Percentiles rank a stretch among this genome's conserved stretches.
phyloP scores from a whole-genome alignment of 2,888 invertebrate species.

The Zaprionus obscuricornis region DNA sequence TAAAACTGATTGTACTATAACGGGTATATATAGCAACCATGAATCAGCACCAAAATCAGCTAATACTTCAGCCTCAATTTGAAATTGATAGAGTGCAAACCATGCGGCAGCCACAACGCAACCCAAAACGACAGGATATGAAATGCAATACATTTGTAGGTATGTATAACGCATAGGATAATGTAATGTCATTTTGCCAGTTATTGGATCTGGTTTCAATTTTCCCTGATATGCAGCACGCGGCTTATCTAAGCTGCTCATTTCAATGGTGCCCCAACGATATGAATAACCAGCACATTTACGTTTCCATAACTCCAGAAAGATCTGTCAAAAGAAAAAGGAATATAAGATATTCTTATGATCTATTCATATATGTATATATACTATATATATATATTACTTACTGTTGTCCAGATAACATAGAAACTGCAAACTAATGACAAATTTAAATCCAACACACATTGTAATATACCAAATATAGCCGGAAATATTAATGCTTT shows the following conservation, averaged over 20 bases:
- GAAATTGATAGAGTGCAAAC: constrained; percentile 89
- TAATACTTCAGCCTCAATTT: constrained; percentile 86
- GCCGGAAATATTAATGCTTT: constrained; percentile 87
- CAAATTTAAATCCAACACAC: constrained; percentile 84
- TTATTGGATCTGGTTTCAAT: constrained; percentile 87
- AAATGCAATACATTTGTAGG: constrained; percentile 88
- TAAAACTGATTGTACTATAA: constrained; percentile 87
- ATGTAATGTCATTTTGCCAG: constrained; percentile 86
- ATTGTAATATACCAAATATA: constrained; percentile 86
- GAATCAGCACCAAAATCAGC: constrained; percentile 84
- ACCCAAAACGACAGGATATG: constrained; percentile 87
- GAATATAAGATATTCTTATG: neutral
- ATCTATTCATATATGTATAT: neutral
- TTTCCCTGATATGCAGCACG: constrained; percentile 88
- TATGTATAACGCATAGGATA: constrained; percentile 88
- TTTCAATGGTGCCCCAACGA: constrained; percentile 90
- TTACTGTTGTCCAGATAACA: constrained; percentile 90
- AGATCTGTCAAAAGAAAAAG: constrained; percentile 66
- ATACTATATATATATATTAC: constrained; percentile 82
- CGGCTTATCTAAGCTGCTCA: constrained; percentile 88
- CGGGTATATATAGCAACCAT: constrained; percentile 86
- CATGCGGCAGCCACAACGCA: constrained; percentile 87
- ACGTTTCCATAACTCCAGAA: constrained; percentile 87
- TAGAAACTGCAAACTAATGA: constrained; percentile 89
- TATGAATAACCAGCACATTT: constrained; percentile 88